Percentiles rank a stretch among this genome's conserved stretches.
phyloP scores from a whole-genome alignment of 1,140 invertebrate genomes.

The Drosophila ananassae region DNA sequence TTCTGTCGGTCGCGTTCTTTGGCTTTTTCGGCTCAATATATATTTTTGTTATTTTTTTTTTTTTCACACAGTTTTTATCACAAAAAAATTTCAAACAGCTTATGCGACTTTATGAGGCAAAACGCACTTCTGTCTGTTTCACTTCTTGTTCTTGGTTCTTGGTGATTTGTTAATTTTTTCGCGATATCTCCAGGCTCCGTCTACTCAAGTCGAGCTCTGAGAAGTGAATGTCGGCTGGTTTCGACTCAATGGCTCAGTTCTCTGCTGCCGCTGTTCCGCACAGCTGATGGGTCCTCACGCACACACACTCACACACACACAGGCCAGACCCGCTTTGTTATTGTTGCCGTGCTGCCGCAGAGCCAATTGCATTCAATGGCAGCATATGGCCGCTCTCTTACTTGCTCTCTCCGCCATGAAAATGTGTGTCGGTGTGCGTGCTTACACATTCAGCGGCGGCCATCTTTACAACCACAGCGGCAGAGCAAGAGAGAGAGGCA shows the following conservation, averaged over 20 bases:
- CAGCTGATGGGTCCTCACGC: slow-evolving; percentile 61
- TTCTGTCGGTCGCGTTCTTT: slow-evolving; percentile 11
- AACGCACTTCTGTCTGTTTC: background rate
- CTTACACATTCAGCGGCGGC: slow-evolving; percentile 77
- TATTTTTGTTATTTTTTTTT: background rate
- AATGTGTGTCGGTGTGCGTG: slow-evolving; percentile 27
- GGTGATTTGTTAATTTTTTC: background rate
- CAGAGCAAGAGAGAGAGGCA: slow-evolving; percentile 24
- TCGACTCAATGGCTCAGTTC: slow-evolving; percentile 11
- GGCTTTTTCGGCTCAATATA: background rate
- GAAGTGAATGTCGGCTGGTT: slow-evolving; percentile 55
- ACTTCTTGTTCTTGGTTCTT: slow-evolving; percentile 1
- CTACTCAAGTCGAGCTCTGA: slow-evolving; percentile 3
- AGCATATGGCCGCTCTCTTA: slow-evolving; percentile 45
- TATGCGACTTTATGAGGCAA: background rate
- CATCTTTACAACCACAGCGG: slow-evolving; percentile 72
- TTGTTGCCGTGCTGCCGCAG: slow-evolving; percentile 55
- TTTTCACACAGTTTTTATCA: background rate
- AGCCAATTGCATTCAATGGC: slow-evolving; percentile 77
- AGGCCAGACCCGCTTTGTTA: slow-evolving; percentile 35
- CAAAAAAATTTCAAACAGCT: background rate
- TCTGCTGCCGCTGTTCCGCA: slow-evolving; percentile 65
- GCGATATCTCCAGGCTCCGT: background rate
- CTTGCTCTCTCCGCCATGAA: slow-evolving; percentile 21
- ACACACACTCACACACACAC: slow-evolving; percentile 1